Evolutionary conservation across 2,797 vertebrate species (phyloP), one percentile per base, ranked within the genome.

Genomic region (Silurus lanzhouensis): DNA sequence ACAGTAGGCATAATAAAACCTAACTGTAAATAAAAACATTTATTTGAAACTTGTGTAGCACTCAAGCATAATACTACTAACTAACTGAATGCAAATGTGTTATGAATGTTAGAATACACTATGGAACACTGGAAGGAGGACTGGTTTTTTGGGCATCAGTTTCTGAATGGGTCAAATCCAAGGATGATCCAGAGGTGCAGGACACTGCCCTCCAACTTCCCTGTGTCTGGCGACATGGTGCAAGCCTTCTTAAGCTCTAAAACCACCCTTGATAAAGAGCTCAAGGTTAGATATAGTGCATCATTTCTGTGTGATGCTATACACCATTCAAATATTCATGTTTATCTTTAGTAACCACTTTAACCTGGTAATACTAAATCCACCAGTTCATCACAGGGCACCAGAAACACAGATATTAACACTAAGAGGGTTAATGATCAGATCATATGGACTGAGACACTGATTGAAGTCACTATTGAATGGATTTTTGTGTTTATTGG

Each of bases 61-160:
- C 27, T 38, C 38, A 5, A 38, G 72, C 3, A 10, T 14, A 13
- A 61, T 55, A 58, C 57, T 46, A 67, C 27, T 67, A 38, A 25
- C 1, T 44, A n/a, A 61, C 13, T 46, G 15, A 52, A 48, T n/a
- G 52, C 27, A 57, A 76, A 76, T 74, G 22, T 5, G 22, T 14
- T 72, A 15, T 84, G 25, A 9, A n/a, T 82, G 12, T 79, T 87
- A 97, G 96, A 96, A 88, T 97, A 95, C 22, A 95, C 95, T 20
- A 94, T 94, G 89, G 87, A 92, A 0, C 96, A 96, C 85, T 97
- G 97, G 96, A 92, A 86, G 74, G 96, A 97, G 22, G 96, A 97
- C 75, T 89, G 90, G 44, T 96, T 97, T 88, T 97, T 97, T 20
- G 95, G 96, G 12, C 96, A 95, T 92, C 96, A 97, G 88, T 96